A percentile compares a stretch with the other conserved stretches of the same genome.
Evolutionary conservation across 2,113 vertebrate genomes (phyloP).

Genomic region (Platysteira castanea): DNA sequence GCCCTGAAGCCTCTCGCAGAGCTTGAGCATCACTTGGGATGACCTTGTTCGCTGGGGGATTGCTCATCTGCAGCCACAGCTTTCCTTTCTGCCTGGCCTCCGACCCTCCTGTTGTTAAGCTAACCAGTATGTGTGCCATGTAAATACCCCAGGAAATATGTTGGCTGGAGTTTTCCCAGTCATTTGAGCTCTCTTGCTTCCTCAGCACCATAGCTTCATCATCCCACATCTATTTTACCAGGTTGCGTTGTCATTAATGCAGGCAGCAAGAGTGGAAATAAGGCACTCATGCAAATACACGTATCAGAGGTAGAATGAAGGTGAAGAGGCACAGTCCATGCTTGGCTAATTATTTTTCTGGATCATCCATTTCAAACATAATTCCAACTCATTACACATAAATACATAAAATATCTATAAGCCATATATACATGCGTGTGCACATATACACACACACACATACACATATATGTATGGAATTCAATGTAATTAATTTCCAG

Average conservation of each 20-base stretch:
- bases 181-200: background rate
- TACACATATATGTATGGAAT: background rate
- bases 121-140: background rate
- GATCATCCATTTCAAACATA: background rate
- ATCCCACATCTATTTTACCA: background rate
- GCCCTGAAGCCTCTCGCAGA: background rate
- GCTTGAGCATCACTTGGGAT: accelerated
- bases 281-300: accelerated
- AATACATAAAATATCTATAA: background rate
- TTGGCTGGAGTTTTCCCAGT: background rate
- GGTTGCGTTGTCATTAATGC: background rate
- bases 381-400: background rate
- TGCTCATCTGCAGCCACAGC: background rate
- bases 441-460: accelerated
- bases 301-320: background rate
- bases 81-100: background rate
- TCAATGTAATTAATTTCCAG: background rate
- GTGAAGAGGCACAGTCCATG: background rate
- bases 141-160: background rate
- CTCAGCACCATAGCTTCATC: background rate
- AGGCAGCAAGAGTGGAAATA: background rate
- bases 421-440: background rate
- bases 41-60: background rate
- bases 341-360: background rate
- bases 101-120: background rate